Evolutionary conservation across 2,888 invertebrate genomes (phyloP).

Genomic region (Parasteatoda lunata): DNA sequence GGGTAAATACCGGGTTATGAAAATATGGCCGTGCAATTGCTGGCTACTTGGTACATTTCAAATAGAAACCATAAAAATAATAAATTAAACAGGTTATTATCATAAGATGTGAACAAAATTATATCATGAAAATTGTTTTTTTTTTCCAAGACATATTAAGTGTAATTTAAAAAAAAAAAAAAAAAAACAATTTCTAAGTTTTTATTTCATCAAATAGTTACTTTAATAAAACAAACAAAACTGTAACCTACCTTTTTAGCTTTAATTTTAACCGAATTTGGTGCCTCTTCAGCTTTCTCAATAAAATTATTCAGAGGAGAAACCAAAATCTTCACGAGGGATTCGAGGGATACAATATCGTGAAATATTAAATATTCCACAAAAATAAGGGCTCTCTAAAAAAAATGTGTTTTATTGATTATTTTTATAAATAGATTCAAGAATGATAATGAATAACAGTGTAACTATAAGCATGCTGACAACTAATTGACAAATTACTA

Average conservation of each 20-base stretch:
- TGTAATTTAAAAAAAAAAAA: not conserved
- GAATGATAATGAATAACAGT: not conserved
- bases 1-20: no score
- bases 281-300: constrained; percentile 21
- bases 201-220: not conserved
- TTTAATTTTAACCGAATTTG: constrained; percentile 30
- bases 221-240: not conserved
- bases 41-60: not conserved
- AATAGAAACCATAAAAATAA: not conserved
- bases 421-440: not conserved
- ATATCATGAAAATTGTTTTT: not conserved
- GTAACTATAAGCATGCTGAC: no score
- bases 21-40: no score
- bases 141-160: not conserved
- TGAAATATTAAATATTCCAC: constrained; percentile 54
- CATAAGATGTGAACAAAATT: not conserved
- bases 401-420: not conserved
- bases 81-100: no score
- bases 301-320: constrained; percentile 16
- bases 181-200: not conserved
- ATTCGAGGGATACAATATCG: constrained; percentile 51
- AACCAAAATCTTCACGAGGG: constrained; percentile 26
- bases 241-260: constrained; percentile 39
- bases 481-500: no score
- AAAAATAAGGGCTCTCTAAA: constrained; percentile 55